Conservation (phyloP, 2,888 invertebrate species). For the Epirrita christyi region DNA sequence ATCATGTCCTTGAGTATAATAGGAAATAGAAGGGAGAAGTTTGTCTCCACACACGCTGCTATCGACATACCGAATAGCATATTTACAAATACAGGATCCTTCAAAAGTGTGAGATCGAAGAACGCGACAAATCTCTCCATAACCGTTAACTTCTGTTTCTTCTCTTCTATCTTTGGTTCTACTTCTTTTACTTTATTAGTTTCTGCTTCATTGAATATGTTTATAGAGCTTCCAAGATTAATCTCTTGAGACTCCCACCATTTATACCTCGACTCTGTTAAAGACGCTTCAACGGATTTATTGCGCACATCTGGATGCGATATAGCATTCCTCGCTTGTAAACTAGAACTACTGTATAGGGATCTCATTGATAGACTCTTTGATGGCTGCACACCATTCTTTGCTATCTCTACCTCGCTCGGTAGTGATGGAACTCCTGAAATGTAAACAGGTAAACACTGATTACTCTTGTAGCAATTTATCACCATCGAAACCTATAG, state of each 20-base stretch:
- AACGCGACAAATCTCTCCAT: constrained; percentile 72
- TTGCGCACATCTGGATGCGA: constrained; percentile 74
- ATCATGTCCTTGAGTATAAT: constrained; percentile 87
- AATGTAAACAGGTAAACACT: constrained; percentile 35
- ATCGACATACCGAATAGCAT: constrained; percentile 88
- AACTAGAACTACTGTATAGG: constrained; percentile 55
- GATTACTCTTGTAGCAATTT: constrained; percentile 7
- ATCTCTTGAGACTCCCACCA: constrained; percentile 86
- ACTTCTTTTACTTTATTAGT: constrained; percentile 45
- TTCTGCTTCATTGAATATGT: constrained; percentile 79
- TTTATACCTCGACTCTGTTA: constrained; percentile 66
- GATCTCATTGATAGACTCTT: constrained; percentile 75
- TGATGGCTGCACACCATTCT: constrained; percentile 53
- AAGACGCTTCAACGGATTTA: constrained; percentile 52
- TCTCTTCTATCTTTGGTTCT: constrained; percentile 36
- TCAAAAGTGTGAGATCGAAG: constrained; percentile 87
- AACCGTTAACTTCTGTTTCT: constrained; percentile 50
- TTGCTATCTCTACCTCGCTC: constrained; percentile 44
- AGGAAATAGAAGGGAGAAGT: constrained; percentile 87
- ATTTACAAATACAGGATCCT: constrained; percentile 87
- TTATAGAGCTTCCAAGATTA: constrained; percentile 85
- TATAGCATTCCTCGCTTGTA: constrained; percentile 68
- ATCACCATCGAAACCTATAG: background rate
- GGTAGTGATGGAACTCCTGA: constrained; percentile 55
- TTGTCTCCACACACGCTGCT: constrained; percentile 88